Percentiles rank a stretch among this genome's conserved stretches.
phyloP scores from a whole-genome alignment of 2,113 vertebrate genomes.

The Nibea coibor region DNA sequence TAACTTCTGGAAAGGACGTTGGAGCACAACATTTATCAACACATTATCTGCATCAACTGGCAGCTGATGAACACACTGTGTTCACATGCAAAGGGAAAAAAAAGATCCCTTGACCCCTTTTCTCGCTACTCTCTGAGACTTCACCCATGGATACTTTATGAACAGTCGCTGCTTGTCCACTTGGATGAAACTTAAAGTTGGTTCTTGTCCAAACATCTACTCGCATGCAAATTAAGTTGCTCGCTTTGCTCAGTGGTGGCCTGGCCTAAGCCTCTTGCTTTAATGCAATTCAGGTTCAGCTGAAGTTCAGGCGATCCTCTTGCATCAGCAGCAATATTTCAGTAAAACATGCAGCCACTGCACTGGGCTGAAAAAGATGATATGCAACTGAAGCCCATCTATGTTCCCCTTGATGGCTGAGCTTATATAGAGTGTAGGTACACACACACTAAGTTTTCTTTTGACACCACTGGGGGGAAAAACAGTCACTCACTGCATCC shows the following conservation, averaged over 20 bases:
- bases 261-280: conserved; percentile 39
- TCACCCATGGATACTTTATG: not conserved
- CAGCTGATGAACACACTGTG: conserved; percentile 26
- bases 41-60: conserved; percentile 42
- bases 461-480: conserved; percentile 17
- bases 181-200: conserved; percentile 31
- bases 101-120: not conserved
- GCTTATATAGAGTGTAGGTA: not conserved
- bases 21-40: conserved; percentile 16
- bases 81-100: conserved; percentile 1
- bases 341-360: conserved; percentile 18
- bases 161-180: not conserved
- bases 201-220: conserved; percentile 31
- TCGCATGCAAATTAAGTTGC: conserved; percentile 50
- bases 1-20: conserved; percentile 19
- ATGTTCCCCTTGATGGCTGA: conserved; percentile 22
- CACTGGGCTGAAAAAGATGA: not conserved
- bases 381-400: not conserved
- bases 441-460: conserved; percentile 14
- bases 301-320: conserved; percentile 49
- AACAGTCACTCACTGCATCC: conserved; percentile 25
- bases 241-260: conserved; percentile 39
- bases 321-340: not conserved
- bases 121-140: not conserved
- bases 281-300: conserved; percentile 61